phyloP scores from a whole-genome alignment of 2,113 vertebrate species.

The Percina caprodes region DNA sequence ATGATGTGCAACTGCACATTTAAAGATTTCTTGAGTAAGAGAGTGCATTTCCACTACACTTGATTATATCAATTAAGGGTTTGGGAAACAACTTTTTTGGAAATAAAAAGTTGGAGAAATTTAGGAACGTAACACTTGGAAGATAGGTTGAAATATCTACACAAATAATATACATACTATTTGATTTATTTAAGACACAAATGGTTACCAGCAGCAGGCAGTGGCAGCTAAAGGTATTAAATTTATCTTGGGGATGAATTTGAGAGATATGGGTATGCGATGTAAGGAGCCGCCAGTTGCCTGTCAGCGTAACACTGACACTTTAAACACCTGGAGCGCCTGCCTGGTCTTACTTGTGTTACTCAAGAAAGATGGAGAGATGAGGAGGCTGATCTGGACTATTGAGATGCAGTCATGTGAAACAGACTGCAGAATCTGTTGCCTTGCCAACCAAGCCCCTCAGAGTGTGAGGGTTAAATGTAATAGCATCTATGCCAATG shows the following conservation, averaged over 20 bases:
- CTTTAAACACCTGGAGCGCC: slow-evolving; percentile 21
- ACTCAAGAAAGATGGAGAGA: slow-evolving; percentile 52
- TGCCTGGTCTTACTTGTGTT: slow-evolving; percentile 42
- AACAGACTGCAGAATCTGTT: slow-evolving; percentile 78
- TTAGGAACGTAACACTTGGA: not conserved
- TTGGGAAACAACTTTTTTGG: not conserved
- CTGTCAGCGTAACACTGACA: slow-evolving; percentile 34
- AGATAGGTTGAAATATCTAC: not conserved
- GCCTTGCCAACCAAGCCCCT: slow-evolving; percentile 82
- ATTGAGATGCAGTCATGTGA: slow-evolving; percentile 73
- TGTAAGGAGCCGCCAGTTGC: slow-evolving; percentile 36
- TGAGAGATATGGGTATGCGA: slow-evolving; percentile 21
- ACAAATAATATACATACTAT: not conserved
- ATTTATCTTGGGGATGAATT: slow-evolving; percentile 28
- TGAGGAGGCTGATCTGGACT: slow-evolving; percentile 71
- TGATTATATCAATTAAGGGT: not conserved
- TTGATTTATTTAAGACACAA: slow-evolving; percentile 20
- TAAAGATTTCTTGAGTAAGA: slow-evolving; percentile 1
- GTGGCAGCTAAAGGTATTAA: not conserved
- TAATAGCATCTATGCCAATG: slow-evolving; percentile 73
- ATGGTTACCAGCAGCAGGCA: not conserved
- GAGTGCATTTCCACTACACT: not conserved
- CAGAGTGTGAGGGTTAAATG: slow-evolving; percentile 76
- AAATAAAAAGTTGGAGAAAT: not conserved
- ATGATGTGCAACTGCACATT: not conserved